Percentiles rank a stretch among this genome's conserved stretches.
Conservation (phyloP, 2,888 invertebrate species). For the Octonoba sinensis region DNA sequence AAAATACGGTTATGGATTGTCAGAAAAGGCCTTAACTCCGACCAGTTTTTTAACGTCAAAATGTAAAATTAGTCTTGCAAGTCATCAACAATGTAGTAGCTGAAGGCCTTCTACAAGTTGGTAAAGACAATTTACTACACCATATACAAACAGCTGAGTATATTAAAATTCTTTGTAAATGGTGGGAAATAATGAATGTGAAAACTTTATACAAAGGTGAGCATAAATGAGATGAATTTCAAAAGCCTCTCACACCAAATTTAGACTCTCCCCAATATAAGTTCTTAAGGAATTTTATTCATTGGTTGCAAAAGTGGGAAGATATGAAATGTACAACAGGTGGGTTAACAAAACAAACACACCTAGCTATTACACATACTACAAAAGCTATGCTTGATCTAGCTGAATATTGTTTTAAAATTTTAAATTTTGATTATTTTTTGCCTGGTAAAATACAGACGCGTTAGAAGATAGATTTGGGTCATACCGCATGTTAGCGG, state of each 20-base stretch:
- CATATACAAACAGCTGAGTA: constrained; percentile 3
- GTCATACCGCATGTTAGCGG: neutral
- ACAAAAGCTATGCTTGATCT: no score
- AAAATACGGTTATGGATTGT: no score
- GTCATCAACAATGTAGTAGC: no score
- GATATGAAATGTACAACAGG: neutral
- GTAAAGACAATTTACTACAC: neutral
- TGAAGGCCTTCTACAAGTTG: no score
- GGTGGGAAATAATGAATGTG: constrained; percentile 18
- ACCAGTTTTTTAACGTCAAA: no score
- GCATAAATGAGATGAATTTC: constrained; percentile 7
- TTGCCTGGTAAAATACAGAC: neutral
- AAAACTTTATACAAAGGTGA: neutral
- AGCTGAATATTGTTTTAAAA: no score
- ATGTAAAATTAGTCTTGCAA: no score
- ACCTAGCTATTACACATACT: no score
- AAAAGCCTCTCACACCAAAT: neutral
- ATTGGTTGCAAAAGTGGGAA: constrained; percentile 6
- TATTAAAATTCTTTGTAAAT: constrained; percentile 4
- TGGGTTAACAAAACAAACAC: no score
- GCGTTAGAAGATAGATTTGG: neutral
- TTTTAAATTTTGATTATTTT: no score
- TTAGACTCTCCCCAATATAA: neutral
- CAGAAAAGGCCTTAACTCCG: no score
- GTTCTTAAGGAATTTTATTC: constrained; percentile 3